These are phyloP conservation scores for Tetragnatha montana DNA, from an alignment of 2,888 invertebrate genomes.

Conservation along the genomic window DNA sequence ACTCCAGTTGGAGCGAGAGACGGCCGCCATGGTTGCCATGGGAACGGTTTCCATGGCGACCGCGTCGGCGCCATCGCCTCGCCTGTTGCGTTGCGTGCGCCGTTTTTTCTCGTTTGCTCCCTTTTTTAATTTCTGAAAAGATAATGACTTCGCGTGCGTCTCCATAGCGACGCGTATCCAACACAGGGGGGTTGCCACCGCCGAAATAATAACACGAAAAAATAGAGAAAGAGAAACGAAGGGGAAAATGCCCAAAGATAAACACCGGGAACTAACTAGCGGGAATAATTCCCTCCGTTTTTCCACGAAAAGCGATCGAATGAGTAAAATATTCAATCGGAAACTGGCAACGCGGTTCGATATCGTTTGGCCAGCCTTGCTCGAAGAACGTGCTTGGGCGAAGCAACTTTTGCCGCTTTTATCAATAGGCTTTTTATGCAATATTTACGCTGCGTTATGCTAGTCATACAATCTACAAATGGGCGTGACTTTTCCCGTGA, in stretches of 20 bases:
- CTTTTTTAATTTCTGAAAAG: conserved; percentile 64
- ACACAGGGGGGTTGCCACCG: conserved; percentile 37
- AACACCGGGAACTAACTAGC: conserved; percentile 60
- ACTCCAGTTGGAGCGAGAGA: conserved; percentile 36
- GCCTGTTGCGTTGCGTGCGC: conserved; percentile 70
- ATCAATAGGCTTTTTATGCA: conserved; percentile 22
- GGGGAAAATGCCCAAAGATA: conserved; percentile 59
- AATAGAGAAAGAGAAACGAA: conserved; percentile 10
- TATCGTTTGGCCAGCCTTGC: conserved; percentile 38
- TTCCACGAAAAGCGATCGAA: conserved; percentile 23
- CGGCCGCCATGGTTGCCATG: conserved; percentile 52
- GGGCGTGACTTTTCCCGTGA: conserved; percentile 47
- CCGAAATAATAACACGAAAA: background rate
- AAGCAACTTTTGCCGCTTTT: conserved; percentile 9
- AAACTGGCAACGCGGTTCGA: conserved; percentile 63
- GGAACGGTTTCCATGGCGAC: conserved; percentile 26
- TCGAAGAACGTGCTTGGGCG: conserved; percentile 46
- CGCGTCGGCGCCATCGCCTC: conserved; percentile 43
- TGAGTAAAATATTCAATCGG: conserved; percentile 61
- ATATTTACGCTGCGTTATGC: conserved; percentile 16
- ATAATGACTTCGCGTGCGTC: conserved; percentile 67
- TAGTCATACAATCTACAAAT: conserved; percentile 45
- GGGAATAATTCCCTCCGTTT: conserved; percentile 49
- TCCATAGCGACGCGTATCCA: conserved; percentile 48
- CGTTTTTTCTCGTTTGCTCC: conserved; percentile 35